A percentile compares a stretch with the other conserved stretches of the same genome.
Conservation (phyloP, 37 sponge, comb jelly and placozoan species). For the Bolinopsis microptera region DNA sequence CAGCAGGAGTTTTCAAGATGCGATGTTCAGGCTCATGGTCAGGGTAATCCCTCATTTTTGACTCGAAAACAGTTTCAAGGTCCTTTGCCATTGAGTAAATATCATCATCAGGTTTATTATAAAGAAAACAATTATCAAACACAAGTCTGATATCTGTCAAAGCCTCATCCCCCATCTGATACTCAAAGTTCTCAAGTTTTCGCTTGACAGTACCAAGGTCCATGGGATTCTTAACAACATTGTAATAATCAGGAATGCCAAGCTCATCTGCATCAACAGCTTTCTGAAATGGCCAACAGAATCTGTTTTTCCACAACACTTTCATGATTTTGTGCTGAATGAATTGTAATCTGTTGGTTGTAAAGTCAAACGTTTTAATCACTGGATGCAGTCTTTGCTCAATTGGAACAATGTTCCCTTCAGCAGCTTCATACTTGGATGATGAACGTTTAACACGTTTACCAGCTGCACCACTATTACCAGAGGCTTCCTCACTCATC, state of each 20-base stretch:
- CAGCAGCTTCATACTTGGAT: conserved; percentile 44
- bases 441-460: conserved; percentile 58
- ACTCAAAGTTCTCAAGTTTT: conserved; percentile 80
- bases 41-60: conserved; percentile 55
- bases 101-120: conserved; percentile 92
- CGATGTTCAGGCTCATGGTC: conserved; percentile 60
- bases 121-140: conserved; percentile 88
- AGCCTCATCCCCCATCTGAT: conserved; percentile 81
- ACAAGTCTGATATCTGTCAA: conserved; percentile 81
- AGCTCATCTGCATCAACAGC: conserved; percentile 93
- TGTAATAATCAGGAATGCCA: conserved; percentile 90
- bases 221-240: conserved; percentile 88
- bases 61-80: conserved; percentile 18
- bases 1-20: neutral
- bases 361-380: conserved; percentile 34
- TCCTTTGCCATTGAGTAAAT: conserved; percentile 53
- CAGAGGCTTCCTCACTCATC: conserved; percentile 16
- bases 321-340: conserved; percentile 78
- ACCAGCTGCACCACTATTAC: neutral
- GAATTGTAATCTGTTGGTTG: conserved; percentile 88
- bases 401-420: neutral
- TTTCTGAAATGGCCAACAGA: conserved; percentile 95
- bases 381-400: conserved; percentile 32
- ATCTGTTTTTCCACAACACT: conserved; percentile 87
- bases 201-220: conserved; percentile 90